phyloP scores from a whole-genome alignment of 2,888 invertebrate species.

The Hydroisotoma schaefferi region DNA sequence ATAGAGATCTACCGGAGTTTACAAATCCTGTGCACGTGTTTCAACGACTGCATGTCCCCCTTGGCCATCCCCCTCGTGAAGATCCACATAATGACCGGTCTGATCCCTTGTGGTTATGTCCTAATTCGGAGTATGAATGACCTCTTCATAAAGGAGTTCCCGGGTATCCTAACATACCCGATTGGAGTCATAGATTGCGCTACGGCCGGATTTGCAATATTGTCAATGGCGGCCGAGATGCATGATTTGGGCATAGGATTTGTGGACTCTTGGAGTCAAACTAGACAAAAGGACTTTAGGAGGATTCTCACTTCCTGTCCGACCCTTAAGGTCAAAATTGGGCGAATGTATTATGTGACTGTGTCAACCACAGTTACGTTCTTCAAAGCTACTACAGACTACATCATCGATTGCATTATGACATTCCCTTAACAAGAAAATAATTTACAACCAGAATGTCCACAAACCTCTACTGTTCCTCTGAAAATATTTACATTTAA shows the following conservation, averaged over 20 bases:
- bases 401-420: conserved; percentile 34
- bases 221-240: conserved; percentile 27
- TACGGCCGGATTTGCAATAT: conserved; percentile 27
- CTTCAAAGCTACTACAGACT: conserved; percentile 25
- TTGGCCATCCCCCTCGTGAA: conserved; percentile 6
- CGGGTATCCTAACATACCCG: conserved; percentile 29
- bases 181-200: conserved; percentile 22
- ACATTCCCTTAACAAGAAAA: conserved; percentile 35
- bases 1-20: conserved; percentile 14
- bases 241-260: conserved; percentile 27
- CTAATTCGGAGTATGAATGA: conserved; percentile 27
- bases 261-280: conserved; percentile 30
- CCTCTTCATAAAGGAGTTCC: conserved; percentile 32
- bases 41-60: conserved; percentile 21
- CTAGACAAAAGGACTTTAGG: conserved; percentile 31
- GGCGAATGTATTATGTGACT: conserved; percentile 25
- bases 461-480: too few relatives aligned
- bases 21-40: conserved; percentile 10
- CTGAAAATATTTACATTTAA: too few relatives aligned
- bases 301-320: conserved; percentile 23
- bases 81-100: neutral
- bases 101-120: conserved; percentile 24
- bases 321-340: conserved; percentile 30
- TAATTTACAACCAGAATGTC: too few relatives aligned
- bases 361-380: conserved; percentile 31